These are phyloP conservation scores for Euphonia xanthogaster DNA, from an alignment of 2,797 vertebrate genomes.

Conservation along the genomic window DNA sequence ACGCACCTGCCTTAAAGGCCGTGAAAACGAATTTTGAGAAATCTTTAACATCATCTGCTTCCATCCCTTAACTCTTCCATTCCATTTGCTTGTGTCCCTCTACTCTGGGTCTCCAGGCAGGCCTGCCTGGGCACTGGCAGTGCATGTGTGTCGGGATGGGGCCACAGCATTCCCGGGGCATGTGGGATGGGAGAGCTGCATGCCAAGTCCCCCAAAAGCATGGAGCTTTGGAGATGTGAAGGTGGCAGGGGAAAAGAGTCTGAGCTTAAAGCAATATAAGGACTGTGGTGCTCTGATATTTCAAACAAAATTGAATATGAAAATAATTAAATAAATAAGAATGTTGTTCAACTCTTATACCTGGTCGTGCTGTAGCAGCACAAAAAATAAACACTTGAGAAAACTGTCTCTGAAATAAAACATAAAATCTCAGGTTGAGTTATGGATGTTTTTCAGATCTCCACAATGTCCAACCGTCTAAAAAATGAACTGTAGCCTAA, in stretches of 20 bases:
- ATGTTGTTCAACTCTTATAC: background rate
- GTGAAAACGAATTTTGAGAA: background rate
- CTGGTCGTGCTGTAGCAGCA: background rate
- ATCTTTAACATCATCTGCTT: conserved; percentile 1
- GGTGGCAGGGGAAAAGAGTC: background rate
- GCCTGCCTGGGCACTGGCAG: background rate
- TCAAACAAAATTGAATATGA: background rate
- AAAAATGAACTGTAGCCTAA: background rate
- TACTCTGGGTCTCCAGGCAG: background rate
- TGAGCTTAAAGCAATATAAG: background rate
- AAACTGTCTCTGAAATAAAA: background rate
- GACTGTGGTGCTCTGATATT: background rate
- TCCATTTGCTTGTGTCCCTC: background rate
- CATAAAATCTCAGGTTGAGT: background rate
- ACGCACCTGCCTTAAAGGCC: background rate
- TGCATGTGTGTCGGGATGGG: background rate
- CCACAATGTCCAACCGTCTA: background rate
- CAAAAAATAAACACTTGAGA: background rate
- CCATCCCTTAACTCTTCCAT: background rate
- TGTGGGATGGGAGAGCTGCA: background rate
- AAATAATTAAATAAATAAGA: background rate
- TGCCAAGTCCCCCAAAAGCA: background rate
- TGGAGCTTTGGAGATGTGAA: background rate
- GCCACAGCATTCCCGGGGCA: background rate
- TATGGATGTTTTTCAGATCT: background rate